These are phyloP conservation scores for Poliocrania exsul DNA, from an alignment of 2,797 vertebrate species.

Conservation along the genomic window DNA sequence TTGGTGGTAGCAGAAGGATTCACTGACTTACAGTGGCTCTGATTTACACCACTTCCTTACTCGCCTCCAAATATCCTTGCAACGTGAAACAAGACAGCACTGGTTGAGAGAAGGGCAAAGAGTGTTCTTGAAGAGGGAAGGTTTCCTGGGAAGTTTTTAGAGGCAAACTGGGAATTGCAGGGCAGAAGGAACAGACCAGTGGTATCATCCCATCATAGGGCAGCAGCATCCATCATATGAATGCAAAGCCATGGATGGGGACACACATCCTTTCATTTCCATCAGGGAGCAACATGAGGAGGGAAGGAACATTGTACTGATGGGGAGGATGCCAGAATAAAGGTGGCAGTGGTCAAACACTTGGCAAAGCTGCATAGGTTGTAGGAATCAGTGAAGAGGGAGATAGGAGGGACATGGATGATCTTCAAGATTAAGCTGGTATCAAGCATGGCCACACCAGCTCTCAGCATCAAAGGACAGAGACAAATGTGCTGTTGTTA, in stretches of 20 bases:
- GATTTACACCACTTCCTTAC: not conserved
- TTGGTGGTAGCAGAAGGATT: not conserved
- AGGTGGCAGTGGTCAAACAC: not conserved
- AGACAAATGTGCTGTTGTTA: not conserved
- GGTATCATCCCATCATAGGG: accelerated
- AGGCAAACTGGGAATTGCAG: not conserved
- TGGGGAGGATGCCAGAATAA: not conserved
- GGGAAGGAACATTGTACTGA: not conserved
- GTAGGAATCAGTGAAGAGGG: not conserved
- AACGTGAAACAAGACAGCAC: not conserved
- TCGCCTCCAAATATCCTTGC: not conserved
- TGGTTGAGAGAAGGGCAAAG: not conserved
- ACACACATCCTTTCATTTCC: not conserved
- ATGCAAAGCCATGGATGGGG: not conserved
- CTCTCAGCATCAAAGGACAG: not conserved
- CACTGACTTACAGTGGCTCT: constrained; percentile 10
- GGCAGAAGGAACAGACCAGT: too few relatives aligned
- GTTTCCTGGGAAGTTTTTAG: not conserved
- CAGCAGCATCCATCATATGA: not conserved
- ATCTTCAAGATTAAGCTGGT: not conserved
- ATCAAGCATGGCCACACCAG: not conserved
- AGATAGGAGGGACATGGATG: accelerated
- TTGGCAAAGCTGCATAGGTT: not conserved
- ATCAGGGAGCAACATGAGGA: not conserved
- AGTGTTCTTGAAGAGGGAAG: accelerated